Evolutionary conservation across 2,113 vertebrate species (phyloP).

Genomic region (Chloebia gouldiae): DNA sequence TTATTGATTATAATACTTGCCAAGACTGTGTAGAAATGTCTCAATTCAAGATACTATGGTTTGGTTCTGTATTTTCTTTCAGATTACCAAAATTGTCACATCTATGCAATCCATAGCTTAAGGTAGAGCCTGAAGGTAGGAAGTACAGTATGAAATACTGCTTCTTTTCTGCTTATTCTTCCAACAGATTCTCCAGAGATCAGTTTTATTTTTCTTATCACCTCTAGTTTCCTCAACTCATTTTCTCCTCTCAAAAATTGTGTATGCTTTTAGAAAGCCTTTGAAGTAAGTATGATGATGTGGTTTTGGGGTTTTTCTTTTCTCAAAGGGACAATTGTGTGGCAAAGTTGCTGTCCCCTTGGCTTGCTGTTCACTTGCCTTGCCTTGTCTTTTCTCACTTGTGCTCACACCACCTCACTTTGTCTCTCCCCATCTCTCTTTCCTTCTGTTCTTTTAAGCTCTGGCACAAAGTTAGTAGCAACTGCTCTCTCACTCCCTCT

Average conservation of each 20-base stretch:
- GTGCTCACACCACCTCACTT: neutral
- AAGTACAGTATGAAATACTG: neutral
- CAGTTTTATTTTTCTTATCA: neutral
- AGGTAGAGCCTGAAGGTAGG: neutral
- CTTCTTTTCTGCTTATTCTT: neutral
- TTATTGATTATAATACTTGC: neutral
- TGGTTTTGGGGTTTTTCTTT: neutral
- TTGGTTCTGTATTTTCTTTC: neutral
- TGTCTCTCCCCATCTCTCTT: accelerated
- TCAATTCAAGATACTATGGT: neutral
- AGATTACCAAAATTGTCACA: neutral
- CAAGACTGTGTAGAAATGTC: neutral
- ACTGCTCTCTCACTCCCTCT: neutral
- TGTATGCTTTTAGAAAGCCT: neutral
- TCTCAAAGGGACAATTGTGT: neutral
- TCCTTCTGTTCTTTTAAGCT: neutral
- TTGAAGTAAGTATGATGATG: neutral
- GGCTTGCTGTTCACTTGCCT: neutral
- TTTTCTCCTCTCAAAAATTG: neutral
- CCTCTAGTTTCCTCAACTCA: neutral
- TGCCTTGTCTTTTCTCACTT: neutral
- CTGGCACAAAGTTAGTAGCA: neutral
- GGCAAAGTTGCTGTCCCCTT: neutral
- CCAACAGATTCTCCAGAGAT: neutral
- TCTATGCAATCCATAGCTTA: neutral